phyloP scores from a whole-genome alignment of 2,113 vertebrate genomes.

The Raja brachyura region DNA sequence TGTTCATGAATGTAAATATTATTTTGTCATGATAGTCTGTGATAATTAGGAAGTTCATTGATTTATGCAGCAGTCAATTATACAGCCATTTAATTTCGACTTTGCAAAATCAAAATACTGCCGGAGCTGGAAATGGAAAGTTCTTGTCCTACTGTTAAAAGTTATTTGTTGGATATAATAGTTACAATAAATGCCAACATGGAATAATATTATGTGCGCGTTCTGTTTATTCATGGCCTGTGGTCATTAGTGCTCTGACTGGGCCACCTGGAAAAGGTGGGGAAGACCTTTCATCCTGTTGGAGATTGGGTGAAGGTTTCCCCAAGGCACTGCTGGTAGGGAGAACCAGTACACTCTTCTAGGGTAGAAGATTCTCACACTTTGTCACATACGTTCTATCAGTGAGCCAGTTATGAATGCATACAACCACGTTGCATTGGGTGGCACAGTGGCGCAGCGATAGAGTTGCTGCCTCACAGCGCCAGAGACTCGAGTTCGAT shows the following conservation, averaged over 20 bases:
- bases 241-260: background rate
- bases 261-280: background rate
- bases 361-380: too few species aligned
- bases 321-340: background rate
- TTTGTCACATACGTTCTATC: too few species aligned
- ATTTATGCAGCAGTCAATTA: background rate
- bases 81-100: background rate
- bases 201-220: background rate
- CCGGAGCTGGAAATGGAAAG: too few species aligned
- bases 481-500: too few species aligned
- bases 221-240: background rate
- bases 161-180: background rate
- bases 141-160: background rate
- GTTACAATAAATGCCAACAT: background rate
- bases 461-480: too few species aligned
- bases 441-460: too few species aligned
- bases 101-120: background rate
- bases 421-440: too few species aligned
- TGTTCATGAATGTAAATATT: background rate
- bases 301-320: background rate
- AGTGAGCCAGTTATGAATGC: too few species aligned
- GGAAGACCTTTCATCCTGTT: background rate
- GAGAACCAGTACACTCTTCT: background rate
- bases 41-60: background rate
- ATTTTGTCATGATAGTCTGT: background rate